Evolutionary conservation across 2,797 vertebrate genomes (phyloP), one percentile per base, ranked within the genome.

Genomic region (Urocyon cinereoargenteus): DNA sequence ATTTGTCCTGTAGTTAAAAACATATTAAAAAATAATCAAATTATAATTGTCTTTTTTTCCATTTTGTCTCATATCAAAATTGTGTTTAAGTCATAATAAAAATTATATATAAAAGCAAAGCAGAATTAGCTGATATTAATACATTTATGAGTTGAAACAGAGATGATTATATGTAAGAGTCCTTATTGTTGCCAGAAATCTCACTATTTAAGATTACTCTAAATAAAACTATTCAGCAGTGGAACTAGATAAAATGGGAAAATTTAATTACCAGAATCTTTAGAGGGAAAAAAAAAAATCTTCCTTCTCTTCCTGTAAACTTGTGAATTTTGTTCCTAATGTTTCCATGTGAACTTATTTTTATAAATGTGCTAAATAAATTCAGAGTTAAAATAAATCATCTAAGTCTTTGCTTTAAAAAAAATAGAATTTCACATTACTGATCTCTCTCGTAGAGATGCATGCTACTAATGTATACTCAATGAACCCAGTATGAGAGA

Each of bases 311-410:
- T 96, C 72, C 91, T 88, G 49, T 64, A 90, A 97, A 96, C 81
- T 87, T 95, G 93, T 94, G 96, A 96, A 93, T 95, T 96, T 96
- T 88, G 36, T 79, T 85, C 73, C 79, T 92, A 98, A 96, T 96
- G 96, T 96, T 97, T 97, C 95, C 90, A 64, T 91, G 82, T 95
- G 90, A 97, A 94, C 85, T 97, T 97, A 96, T 97, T 98, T 97
- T 96, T 97, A 86, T 92, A 97, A 96, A 97, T 86, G 96, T 96
- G 96, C 36, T 98, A 98, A 98, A 95, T 90, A 97, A 97, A 98
- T 98, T 61, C 97, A 98, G 92, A 96, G 96, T 95, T 96, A 96
- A 97, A 96, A 95, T 53, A 89, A 93, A 73, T 19, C 45, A 91
- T 45, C 49, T 31, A 94, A 75, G 45, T 83, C 77, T 92, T 96